Conservation (phyloP, 2,888 invertebrate species). For the Thymelicus sylvestris region DNA sequence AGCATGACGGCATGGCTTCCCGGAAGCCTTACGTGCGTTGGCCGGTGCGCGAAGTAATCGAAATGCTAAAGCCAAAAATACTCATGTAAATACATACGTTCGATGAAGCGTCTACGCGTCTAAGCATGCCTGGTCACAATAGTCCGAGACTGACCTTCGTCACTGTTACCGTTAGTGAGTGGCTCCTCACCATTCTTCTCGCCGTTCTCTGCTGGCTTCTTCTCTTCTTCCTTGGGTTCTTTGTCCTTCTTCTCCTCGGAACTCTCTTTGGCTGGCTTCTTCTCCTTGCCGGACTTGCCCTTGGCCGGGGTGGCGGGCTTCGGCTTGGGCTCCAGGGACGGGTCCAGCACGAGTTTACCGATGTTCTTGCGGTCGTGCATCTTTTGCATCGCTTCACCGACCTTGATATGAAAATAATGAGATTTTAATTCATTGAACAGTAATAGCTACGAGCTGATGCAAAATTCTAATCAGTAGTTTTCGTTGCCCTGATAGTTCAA, state of each 20-base stretch:
- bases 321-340: conserved; percentile 91
- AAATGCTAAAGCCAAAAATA: conserved; percentile 37
- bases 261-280: conserved; percentile 86
- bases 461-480: too few species aligned
- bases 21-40: conserved; percentile 61
- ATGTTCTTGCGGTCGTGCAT: conserved; percentile 96
- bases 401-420: conserved; percentile 72
- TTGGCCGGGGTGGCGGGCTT: conserved; percentile 92
- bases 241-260: conserved; percentile 88
- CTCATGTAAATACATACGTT: conserved; percentile 40
- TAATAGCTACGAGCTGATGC: too few species aligned
- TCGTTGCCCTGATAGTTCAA: too few species aligned
- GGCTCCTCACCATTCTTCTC: conserved; percentile 81
- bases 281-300: conserved; percentile 89
- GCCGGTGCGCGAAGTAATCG: conserved; percentile 70
- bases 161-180: conserved; percentile 82
- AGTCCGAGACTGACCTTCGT: conserved; percentile 81
- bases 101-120: conserved; percentile 66
- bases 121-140: conserved; percentile 68
- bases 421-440: background rate
- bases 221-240: conserved; percentile 83
- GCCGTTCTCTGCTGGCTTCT: conserved; percentile 76
- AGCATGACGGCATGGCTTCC: conserved; percentile 38
- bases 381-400: conserved; percentile 95
- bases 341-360: conserved; percentile 94